Evolutionary conservation across 2,888 invertebrate genomes (phyloP), one percentile per base, ranked within the genome.

Genomic region (Arrhopalites spinosus): DNA sequence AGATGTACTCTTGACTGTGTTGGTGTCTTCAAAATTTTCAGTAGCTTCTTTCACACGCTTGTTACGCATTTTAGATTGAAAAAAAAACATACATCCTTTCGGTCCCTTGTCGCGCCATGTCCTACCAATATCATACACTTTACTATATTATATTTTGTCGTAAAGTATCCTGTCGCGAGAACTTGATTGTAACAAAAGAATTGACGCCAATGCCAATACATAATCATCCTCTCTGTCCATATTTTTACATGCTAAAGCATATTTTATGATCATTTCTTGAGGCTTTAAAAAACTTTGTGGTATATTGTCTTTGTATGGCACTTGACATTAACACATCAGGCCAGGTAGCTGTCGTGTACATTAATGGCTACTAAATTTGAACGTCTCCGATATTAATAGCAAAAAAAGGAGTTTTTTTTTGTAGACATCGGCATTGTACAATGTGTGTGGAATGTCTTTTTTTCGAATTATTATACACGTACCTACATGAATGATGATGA

Each of bases 21-120:
- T 72, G 50, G 67, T 78, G 72, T 71, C 64, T 77, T n/a, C n/a
- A n/a, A n/a, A n/a, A n/a, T n/a, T 77, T 77, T 69, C 78, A 77
- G 76, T 77, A 77, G 76, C 78, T 71, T n/a, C n/a, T n/a, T 75
- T 74, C 78, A 75, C 78, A 78, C 73, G 73, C 73, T 75, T 77
- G 75, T 77, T 73, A 69, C 64, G 59, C 45, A 36, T 59, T 70
- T 59, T 70, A 45, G 45, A 68, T 43, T 45, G 67, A 47, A 25
- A 23, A 47, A 25, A 59, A 47, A 68, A 47, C n/a, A n/a, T n/a
- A n/a, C n/a, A 68, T 68, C 67, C 45, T 68, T 45, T 68, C 45
- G 47, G 66, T 30, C 30, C 20, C 66, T 66, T 68, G 67, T 68
- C 67, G 67, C 67, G 67, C 67, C 67, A 23, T 68, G 67, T 68